Evolutionary conservation across 2,888 invertebrate species (phyloP).

Genomic region (Lasius platythorax): DNA sequence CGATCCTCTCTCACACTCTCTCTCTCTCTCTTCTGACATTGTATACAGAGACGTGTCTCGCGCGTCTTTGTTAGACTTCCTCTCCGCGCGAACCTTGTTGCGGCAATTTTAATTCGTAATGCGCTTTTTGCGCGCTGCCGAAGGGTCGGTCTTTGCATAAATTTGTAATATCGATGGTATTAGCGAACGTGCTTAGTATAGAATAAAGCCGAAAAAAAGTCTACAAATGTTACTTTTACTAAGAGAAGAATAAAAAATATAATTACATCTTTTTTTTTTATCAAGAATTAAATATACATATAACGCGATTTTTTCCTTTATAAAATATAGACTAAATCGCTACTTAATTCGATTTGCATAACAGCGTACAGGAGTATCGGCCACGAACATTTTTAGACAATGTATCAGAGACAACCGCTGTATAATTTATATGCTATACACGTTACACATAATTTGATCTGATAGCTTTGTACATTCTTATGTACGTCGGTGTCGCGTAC

Average conservation of each 20-base stretch:
- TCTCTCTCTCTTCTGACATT: neutral
- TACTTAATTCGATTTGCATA: neutral
- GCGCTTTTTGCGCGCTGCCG: conserved; percentile 37
- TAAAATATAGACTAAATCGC: neutral
- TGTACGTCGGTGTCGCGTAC: neutral
- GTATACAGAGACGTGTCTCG: conserved; percentile 19
- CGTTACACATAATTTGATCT: neutral
- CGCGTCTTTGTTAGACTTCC: conserved; percentile 18
- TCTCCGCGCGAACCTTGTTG: neutral
- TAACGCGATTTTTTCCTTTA: neutral
- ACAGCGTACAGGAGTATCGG: neutral
- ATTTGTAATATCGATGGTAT: conserved; percentile 25
- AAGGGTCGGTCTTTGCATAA: neutral
- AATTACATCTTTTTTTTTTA: neutral
- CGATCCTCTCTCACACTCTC: conserved; percentile 2
- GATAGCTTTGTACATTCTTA: neutral
- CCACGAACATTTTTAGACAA: neutral
- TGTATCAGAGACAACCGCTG: neutral
- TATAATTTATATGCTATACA: neutral
- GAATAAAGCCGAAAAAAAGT: too few species aligned
- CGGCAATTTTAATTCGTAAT: conserved; percentile 47
- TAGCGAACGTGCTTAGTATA: neutral
- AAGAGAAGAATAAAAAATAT: neutral
- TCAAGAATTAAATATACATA: neutral
- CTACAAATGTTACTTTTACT: neutral